Base-by-base conservation (phyloP, 2,888 invertebrate species). In the Reticulitermes lucifugus region DNA sequence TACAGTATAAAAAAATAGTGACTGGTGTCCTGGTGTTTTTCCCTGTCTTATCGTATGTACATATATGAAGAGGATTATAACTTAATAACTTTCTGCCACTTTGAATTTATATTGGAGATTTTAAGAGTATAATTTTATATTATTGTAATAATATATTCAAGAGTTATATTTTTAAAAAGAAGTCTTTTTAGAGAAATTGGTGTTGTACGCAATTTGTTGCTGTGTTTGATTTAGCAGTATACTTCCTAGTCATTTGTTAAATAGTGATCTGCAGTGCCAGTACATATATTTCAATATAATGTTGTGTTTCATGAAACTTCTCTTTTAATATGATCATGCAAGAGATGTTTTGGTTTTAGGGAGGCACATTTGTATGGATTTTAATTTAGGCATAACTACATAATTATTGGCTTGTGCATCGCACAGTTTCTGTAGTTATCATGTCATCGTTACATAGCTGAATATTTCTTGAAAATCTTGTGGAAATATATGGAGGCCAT, bases 61-160 rank as follows among this genome's bases (percentile, higher is more conserved):
- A 25, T 10, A 25, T 1, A 65, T 25, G 25, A n/a, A n/a, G 25
- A 65, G 5, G 25, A 65, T 65, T 65, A n/a, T 18, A 18, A 12
- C 25, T 65, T 65, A 1, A 25, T 65, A n/a, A 25, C n/a, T 12
- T 10, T n/a, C n/a, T 65, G 65, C 65, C n/a, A 65, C 25, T 65
- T 25, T 65, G 65, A 12, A 25, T 65, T 60, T 60, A 2, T 18
- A 60, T 21, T 21, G 21, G 6, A 22, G 21, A 7, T 60, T 65
- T 65, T 65, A n/a, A 55, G 55, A 55, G 65, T 7, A 65, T 65
- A 65, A 65, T 65, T 65, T 65, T 65, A n/a, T 65, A 65, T 65
- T 73, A 21, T 25, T 70, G 29, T 70, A 70, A 70, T 73, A 73
- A 73, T 73, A 73, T 73, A 73, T 73, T 73, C 73, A 73, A 73